These are phyloP conservation scores for Himalopsyche japonica DNA, from an alignment of 2,888 invertebrate genomes.

Conservation along the genomic window DNA sequence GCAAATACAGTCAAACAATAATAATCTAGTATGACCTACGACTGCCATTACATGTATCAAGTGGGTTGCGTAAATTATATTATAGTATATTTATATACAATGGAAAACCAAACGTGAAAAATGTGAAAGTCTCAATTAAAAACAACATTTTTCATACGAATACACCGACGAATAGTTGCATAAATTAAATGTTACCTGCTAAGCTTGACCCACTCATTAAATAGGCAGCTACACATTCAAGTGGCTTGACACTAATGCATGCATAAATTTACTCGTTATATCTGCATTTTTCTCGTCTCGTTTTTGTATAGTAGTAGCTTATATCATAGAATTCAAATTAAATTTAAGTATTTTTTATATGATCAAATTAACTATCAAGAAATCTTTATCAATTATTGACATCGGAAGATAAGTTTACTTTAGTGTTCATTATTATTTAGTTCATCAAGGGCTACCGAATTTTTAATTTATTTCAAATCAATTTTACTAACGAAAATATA, in stretches of 20 bases:
- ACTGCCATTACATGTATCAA: not conserved
- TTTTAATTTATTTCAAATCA: too few relatives aligned
- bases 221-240: not conserved
- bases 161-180: not conserved
- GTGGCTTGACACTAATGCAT: not conserved
- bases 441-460: too few relatives aligned
- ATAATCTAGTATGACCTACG: not conserved
- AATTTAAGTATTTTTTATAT: too few relatives aligned
- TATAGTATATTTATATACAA: not conserved
- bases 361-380: too few relatives aligned
- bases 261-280: not conserved
- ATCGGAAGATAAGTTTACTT: too few relatives aligned
- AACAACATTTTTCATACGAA: not conserved
- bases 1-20: not conserved
- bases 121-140: not conserved
- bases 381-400: too few relatives aligned
- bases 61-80: not conserved
- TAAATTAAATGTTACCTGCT: not conserved
- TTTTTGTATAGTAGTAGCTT: too few relatives aligned
- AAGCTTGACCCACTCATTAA: not conserved
- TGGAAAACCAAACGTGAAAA: not conserved
- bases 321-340: too few relatives aligned
- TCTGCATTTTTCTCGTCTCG: too few relatives aligned
- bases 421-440: too few relatives aligned
- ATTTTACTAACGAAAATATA: too few relatives aligned